Evolutionary conservation across 2,888 invertebrate species (phyloP), one percentile per base, ranked within the genome.

Genomic region (Gortyna flavago): DNA sequence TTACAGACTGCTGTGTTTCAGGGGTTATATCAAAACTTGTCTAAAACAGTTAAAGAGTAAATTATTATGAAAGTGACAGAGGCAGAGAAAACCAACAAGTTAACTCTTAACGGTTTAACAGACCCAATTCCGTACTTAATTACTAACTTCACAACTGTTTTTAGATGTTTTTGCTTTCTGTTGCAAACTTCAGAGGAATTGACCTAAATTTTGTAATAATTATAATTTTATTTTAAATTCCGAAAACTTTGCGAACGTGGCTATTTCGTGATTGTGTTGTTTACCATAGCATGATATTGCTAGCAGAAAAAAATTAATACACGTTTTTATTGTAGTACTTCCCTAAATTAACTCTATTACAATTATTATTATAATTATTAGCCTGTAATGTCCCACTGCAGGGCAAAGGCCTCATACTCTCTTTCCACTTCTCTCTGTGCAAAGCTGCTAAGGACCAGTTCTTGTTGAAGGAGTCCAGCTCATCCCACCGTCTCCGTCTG

Each of bases 101-200:
- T 61, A 64, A 79, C 72, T 86, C 51, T 59, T 71, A 75, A 84
- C 74, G 66, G 74, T 75, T 79, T 79, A 86, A 86, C 68, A 48
- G 84, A 54, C 79, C 67, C 54, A 78, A 83, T 85, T 83, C 73
- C 83, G 74, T 65, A 59, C 74, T 84, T 86, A 86, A 84, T 84
- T 84, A 86, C 84, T 75, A 61, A 86, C 84, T 84, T 84, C 74
- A 66, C 66, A 69, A 72, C 61, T 83, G 83, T 86, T 84, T 84
- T 84, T 72, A 86, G 86, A 79, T 79, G 86, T 86, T 86, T 84
- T 83, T 86, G 83, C 86, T 84, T 75, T 75, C 84, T 84, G 74
- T 70, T 48, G 59, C 72, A 57, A 84, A 79, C 71, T 84, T 72
- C 71, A 54, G 41, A 7, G 72, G 51, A 70, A 59, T 78, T 72